Evolutionary conservation across 2,797 vertebrate genomes (phyloP).

Genomic region (Urocyon cinereoargenteus): DNA sequence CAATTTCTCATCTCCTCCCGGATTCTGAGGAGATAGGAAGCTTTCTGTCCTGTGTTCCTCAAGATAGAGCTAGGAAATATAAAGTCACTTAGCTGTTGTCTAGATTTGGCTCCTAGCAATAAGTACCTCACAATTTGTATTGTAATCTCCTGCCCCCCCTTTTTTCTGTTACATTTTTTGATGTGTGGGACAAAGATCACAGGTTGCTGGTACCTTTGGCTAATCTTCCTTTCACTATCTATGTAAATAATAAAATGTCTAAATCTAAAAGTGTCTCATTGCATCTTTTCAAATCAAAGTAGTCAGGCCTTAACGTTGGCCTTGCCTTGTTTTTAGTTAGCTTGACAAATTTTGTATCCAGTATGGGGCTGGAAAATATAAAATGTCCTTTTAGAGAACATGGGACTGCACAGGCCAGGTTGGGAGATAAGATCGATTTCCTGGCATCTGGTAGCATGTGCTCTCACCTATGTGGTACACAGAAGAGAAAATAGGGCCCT

Average conservation of each 20-base stretch:
- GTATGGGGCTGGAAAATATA: background rate
- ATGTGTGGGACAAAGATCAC: background rate
- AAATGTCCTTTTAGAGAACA: background rate
- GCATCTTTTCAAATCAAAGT: background rate
- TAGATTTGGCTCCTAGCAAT: background rate
- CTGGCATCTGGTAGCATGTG: background rate
- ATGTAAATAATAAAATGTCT: background rate
- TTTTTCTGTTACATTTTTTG: background rate
- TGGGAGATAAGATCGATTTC: background rate
- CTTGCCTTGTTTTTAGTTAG: background rate
- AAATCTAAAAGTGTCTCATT: conserved; percentile 41
- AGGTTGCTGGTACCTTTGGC: background rate
- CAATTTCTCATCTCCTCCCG: conserved; percentile 17
- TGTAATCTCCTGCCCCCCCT: background rate
- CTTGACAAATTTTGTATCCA: conserved; percentile 4
- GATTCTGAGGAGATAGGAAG: background rate
- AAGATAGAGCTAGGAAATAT: background rate
- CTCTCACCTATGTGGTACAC: background rate
- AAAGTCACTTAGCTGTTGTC: background rate
- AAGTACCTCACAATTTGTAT: background rate
- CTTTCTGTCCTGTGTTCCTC: background rate
- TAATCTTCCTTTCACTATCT: conserved; percentile 21
- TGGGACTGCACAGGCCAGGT: background rate
- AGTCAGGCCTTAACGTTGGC: background rate
- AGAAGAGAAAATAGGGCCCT: background rate